Evolutionary conservation across 2,113 vertebrate genomes (phyloP), one percentile per base, ranked within the genome.

Genomic region (Trogon melanurus): DNA sequence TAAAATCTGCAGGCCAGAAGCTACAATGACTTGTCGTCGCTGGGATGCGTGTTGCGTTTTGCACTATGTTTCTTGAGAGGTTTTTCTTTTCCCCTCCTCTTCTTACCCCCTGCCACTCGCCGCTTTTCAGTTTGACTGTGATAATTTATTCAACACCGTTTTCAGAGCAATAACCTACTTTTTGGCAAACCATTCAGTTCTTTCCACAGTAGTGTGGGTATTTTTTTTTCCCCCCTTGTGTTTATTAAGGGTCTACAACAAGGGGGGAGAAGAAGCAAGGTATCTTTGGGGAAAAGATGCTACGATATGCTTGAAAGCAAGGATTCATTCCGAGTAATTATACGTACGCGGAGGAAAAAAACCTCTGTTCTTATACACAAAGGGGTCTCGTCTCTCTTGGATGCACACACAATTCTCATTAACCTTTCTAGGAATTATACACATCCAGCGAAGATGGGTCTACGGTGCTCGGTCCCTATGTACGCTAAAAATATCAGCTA

Each of bases 201-300:
- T 95, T 85, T 74, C 70, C 41, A 62, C 94, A 79, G 78, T 64
- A 34, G 50, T 3, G 4, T 57, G 86, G 58, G 51, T 72, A 26
- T 70, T 60, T 54, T 15, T 23, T 3, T 1, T 1, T 13, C 70
- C 44, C 13, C 8, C 79, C 32, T 17, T 76, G 86, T 76, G 85
- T 96, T 97, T 96, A 67, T 97, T 96, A 96, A 96, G 91, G 95
- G 94, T 96, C 93, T 91, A 1, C 29, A 15, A 38, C 44, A 87
- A 94, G 79, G 80, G 92, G 73, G 92, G 80, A 91, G 71, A 91
- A 91, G 97, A 98, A 98, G 75, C 96, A 97, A 96, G 94, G 29
- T 80, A 38, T 88, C 98, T 97, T 96, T 91, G 75, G 98, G 97
- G 98, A 97, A 91, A 97, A 96, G 93, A 73, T 66, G 30, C 88